Evolutionary conservation across 1,140 invertebrate genomes (phyloP).

Genomic region (Papilio aristodemus): DNA sequence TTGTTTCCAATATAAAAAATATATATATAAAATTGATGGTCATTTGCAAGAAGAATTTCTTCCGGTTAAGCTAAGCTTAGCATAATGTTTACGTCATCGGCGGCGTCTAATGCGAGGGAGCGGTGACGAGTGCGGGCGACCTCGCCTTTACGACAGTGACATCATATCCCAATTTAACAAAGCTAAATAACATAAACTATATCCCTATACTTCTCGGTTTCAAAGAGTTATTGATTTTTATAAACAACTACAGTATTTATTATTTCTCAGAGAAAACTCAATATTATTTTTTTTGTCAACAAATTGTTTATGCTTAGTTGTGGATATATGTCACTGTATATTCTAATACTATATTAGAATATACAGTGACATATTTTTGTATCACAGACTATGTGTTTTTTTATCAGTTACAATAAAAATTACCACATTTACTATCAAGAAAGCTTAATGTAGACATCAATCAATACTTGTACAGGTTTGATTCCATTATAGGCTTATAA

Average conservation of each 20-base stretch:
- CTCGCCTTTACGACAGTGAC: constrained; percentile 77
- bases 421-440: no score
- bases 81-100: constrained; percentile 75
- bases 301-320: no score
- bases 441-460: no score
- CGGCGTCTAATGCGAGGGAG: constrained; percentile 60
- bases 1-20: not conserved
- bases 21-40: constrained; percentile 31
- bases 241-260: constrained; percentile 13
- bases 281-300: no score
- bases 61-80: constrained; percentile 76
- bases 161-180: constrained; percentile 75
- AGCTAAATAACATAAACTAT: constrained; percentile 31
- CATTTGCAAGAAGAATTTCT: constrained; percentile 46
- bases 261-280: not conserved
- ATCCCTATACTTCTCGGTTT: constrained; percentile 10
- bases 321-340: no score
- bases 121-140: constrained; percentile 68
- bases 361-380: no score
- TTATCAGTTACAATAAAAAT: no score
- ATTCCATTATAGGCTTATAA: no score
- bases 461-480: no score
- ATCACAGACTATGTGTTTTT: no score
- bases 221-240: not conserved
- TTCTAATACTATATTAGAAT: no score